A percentile compares a stretch with the other conserved stretches of the same genome.
phyloP scores from a whole-genome alignment of 2,797 vertebrate genomes.

The Pangasius larnaudii region DNA sequence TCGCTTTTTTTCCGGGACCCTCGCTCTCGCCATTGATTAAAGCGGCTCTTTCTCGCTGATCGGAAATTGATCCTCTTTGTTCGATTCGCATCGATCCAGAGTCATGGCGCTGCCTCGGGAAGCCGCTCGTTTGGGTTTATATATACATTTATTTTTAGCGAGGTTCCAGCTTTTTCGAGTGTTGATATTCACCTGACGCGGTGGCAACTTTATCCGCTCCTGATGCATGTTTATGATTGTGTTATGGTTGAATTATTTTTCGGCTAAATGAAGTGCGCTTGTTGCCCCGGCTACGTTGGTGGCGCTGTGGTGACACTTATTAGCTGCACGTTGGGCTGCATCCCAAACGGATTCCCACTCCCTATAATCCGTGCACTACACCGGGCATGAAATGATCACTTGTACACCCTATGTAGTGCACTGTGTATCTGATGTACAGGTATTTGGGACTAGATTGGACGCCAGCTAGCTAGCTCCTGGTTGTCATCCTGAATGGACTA shows the following conservation, averaged over 20 bases:
- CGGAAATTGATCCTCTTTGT: slow-evolving; percentile 98
- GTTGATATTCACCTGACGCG: slow-evolving; percentile 8
- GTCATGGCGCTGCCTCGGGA: slow-evolving; percentile 75
- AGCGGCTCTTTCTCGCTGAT: slow-evolving; percentile 77
- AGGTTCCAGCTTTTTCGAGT: slow-evolving; percentile 11
- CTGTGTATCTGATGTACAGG: background rate
- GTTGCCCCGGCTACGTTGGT: slow-evolving; percentile 66
- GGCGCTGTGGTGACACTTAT: slow-evolving; percentile 76
- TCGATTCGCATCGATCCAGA: slow-evolving; percentile 92
- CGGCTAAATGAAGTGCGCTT: slow-evolving; percentile 70
- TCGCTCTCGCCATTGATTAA: slow-evolving; percentile 81
- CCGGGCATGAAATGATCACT: background rate
- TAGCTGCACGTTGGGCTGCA: slow-evolving; percentile 47
- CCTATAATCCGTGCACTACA: background rate
- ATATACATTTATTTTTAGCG: slow-evolving; percentile 50
- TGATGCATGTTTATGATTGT: slow-evolving; percentile 69
- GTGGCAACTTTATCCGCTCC: slow-evolving; percentile 43
- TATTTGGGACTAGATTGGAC: background rate
- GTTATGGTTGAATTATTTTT: slow-evolving; percentile 71
- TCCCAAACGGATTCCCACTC: slow-evolving; percentile 7
- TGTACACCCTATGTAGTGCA: background rate
- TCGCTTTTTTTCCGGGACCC: slow-evolving; percentile 64
- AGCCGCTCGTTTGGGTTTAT: slow-evolving; percentile 68
- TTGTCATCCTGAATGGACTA: slow-evolving; percentile 12
- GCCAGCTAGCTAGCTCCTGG: background rate